Base-by-base conservation (phyloP, 2,797 vertebrate species). In the Macroramphosus scolopax region DNA sequence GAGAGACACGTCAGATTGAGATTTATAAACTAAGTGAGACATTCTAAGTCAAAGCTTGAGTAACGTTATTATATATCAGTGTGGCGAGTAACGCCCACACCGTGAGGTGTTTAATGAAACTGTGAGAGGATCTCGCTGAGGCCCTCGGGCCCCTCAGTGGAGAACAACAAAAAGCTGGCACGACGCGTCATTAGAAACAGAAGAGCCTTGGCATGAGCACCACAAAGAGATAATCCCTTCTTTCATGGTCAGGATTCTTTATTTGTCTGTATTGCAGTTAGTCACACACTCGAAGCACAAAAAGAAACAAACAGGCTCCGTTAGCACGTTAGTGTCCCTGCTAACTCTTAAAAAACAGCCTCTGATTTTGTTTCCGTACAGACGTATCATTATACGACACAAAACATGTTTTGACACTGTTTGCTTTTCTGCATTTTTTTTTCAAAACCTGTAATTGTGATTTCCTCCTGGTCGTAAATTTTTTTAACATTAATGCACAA, bases 401-500 rank as follows among this genome's bases (percentile, higher is more conserved):
- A 13, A 63, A 32, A 60, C n/a, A 51, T 42, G 57, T 66, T 44
- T 22, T 58, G 9, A 0, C 15, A 12, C 17, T 54, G 38, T 76
- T 76, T 63, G 16, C 12, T 15, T 56, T 65, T 55, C 33, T n/a
- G n/a, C n/a, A n/a, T n/a, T n/a, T n/a, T 48, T 32, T 58, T 74
- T 55, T 32, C 13, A 2, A 46, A 58, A 49, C 55, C 53, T 51
- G 26, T 51, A 72, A 76, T 54, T 70, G 37, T 42, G 40, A 51
- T 41, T 52, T 55, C 30, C 44, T 37, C 55, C 29, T 10, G 16
- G 22, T 60, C 18, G 33, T 54, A 42, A 47, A 72, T 52, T 37
- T 56, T n/a, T n/a, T n/a, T n/a, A n/a, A 47, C 33, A 63, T 76
- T 51, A 70, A 81, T 71, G 49, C 25, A 44, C 20, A 1, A 12